Percentiles rank a stretch among this genome's conserved stretches.
Evolutionary conservation across 23 tunicate genomes (phyloP).

Genomic region (Botrylloides violaceus): DNA sequence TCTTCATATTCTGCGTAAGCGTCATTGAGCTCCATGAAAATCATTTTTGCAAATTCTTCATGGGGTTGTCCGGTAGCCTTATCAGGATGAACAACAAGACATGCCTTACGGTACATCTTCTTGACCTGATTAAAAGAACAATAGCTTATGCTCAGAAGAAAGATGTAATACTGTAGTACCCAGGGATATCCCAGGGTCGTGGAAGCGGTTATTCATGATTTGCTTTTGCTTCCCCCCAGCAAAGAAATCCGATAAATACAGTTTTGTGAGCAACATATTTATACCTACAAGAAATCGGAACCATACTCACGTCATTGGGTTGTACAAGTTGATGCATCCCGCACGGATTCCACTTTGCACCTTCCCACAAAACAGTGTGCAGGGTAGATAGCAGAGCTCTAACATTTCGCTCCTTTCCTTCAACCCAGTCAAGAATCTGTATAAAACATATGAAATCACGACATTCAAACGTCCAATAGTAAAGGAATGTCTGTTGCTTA

Average conservation of each 20-base stretch:
- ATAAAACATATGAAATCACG: too few species aligned
- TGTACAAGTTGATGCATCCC: constrained; percentile 95
- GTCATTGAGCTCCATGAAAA: constrained; percentile 95
- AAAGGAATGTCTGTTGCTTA: too few species aligned
- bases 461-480: too few species aligned
- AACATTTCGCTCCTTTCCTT: constrained; percentile 91
- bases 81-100: constrained; percentile 92
- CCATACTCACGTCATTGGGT: constrained; percentile 83
- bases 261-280: too few species aligned
- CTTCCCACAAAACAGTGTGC: constrained; percentile 96
- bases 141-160: neutral
- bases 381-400: constrained; percentile 87
- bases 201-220: too few species aligned
- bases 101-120: constrained; percentile 92
- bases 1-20: constrained; percentile 97
- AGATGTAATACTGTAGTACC: too few species aligned
- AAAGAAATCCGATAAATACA: too few species aligned
- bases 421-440: constrained; percentile 93
- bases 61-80: constrained; percentile 88
- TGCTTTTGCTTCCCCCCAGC: too few species aligned
- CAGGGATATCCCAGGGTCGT: too few species aligned
- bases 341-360: constrained; percentile 84
- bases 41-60: constrained; percentile 86
- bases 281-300: too few species aligned
- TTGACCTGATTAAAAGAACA: constrained; percentile 49